Evolutionary conservation across 2,797 vertebrate genomes (phyloP), one percentile per base, ranked within the genome.

Genomic region (Acanthurus leucopareius): DNA sequence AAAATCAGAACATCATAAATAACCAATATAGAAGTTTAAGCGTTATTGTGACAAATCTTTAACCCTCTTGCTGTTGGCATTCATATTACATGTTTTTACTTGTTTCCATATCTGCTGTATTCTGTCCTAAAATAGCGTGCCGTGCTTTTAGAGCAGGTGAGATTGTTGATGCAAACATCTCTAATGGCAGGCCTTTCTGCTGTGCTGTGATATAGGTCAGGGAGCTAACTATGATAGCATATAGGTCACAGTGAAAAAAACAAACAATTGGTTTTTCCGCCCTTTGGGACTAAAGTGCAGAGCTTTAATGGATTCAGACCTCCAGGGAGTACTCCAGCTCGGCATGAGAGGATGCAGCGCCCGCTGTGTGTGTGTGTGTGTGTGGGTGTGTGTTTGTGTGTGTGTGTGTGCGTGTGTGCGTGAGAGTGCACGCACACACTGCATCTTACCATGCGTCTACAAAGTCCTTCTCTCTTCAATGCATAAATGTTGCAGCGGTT

Each of bases 281-380:
- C 87, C 74, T 42, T 19, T 57, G 87, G 77, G 89, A 88, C 68
- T 51, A 68, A 57, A 74, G 28, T 48, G 69, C 66, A 57, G 52
- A 59, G 65, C 66, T 66, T 52, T 89, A 87, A 93, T 89, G 72
- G 85, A 85, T 87, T 89, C 78, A 76, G 70, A 75, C 82, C 88
- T 82, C 75, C 68, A 73, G 88, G 81, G 87, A 91, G 75, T 35
- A 60, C 69, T 73, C 7, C 52, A 69, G 62, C 62, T 71, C 69
- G 72, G 69, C 69, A 68, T 69, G 77, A 83, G 69, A 88, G 77
- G 71, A 89, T 71, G 47, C 56, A 80, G 51, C 73, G 56, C 72
- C 32, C 32, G 32, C 6, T 35, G 32, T 35, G 32, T 35, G 32
- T 35, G 32, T 35, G 32, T 35, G 32, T 6, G 32, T 7, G 32